Evolutionary conservation across 2,888 invertebrate species (phyloP), one percentile per base, ranked within the genome.

Genomic region (Allacma fusca): DNA sequence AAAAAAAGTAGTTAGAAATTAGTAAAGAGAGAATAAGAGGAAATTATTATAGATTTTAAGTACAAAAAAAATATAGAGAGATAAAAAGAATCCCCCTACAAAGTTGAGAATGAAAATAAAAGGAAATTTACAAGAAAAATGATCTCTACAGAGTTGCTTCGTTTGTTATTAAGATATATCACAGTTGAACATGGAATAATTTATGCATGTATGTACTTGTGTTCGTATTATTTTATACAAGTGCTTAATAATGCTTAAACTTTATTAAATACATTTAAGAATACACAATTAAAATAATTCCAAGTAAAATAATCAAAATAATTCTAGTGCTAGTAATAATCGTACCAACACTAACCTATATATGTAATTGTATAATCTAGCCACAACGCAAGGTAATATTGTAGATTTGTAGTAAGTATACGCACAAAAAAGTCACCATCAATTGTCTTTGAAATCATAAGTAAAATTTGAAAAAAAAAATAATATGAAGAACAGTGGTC

Each of bases 331-430:
- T 65, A 28, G 13, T 12, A 65, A 65, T n/a, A n/a, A n/a, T n/a
- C n/a, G n/a, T n/a, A n/a, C n/a, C 26, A 24, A 29, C 29, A 26
- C 19, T 24, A 28, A 65, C 13, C 28, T 65, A 65, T 65, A 9
- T 65, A 26, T 65, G 26, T 62, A 40, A 40, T 40, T 40, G 40
- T 40, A 40, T n/a, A n/a, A n/a, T n/a, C n/a, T 13, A 50, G 50
- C 50, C 50, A 50, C 50, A 50, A 50, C 50, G 50, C 50, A 50
- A 50, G 50, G n/a, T 50, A 50, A 50, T 12, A 50, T 50, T 50
- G 9, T 50, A 50, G 2, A 50, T n/a, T 50, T 50, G 16, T 50
- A 50, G 34, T 34, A 34, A 7, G 9, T 9, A 34, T 9, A 34
- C 4, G 9, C 34, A 34, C 4, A 34, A 34, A 34, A 34, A 34